Conservation (phyloP, 2,113 vertebrate species). For the Tetrao urogallus region DNA sequence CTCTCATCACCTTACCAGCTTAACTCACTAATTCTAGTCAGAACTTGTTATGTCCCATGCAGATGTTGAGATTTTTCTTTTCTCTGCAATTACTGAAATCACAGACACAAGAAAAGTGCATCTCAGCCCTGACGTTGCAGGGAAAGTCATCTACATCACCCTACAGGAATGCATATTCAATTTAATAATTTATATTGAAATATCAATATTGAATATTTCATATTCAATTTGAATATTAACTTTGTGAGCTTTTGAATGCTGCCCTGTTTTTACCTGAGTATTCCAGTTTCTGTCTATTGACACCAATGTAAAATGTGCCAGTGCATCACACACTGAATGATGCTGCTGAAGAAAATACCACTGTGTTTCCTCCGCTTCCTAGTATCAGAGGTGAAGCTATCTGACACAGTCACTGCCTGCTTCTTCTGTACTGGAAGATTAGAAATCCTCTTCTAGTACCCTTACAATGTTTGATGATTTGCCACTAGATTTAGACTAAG, state of each 20-base stretch:
- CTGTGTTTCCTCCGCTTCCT: background rate
- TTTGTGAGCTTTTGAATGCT: background rate
- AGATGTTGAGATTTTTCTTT: background rate
- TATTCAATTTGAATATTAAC: background rate
- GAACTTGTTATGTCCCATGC: background rate
- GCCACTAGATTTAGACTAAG: background rate
- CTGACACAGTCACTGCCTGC: background rate
- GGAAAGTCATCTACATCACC: background rate
- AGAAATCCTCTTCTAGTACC: background rate
- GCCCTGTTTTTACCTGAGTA: background rate
- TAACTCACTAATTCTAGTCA: background rate
- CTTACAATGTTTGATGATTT: background rate
- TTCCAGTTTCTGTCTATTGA: background rate
- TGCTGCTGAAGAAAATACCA: background rate
- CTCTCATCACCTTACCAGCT: background rate
- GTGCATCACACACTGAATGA: background rate
- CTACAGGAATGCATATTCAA: background rate
- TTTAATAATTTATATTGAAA: background rate
- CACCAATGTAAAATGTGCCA: background rate
- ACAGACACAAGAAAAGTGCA: background rate
- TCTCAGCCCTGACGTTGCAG: background rate
- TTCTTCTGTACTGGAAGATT: background rate
- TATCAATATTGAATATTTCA: background rate
- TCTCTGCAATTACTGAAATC: background rate
- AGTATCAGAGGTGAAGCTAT: background rate